These are phyloP conservation scores for Rhinogobio ventralis DNA, from an alignment of 2,797 vertebrate species.

Conservation along the genomic window DNA sequence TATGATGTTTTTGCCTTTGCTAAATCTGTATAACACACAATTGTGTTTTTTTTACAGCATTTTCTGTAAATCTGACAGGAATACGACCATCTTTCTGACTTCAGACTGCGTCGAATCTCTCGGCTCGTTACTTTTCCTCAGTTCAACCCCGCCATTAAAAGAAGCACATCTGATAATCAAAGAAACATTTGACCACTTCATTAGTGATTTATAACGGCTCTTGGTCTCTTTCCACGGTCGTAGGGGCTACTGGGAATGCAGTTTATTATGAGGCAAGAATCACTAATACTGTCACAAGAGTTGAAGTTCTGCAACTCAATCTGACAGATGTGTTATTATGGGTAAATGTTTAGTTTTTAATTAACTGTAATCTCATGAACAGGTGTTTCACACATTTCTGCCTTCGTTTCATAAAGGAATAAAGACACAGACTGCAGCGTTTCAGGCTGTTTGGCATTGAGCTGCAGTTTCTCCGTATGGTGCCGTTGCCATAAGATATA, in stretches of 20 bases:
- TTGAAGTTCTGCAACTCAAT: neutral
- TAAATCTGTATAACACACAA: neutral
- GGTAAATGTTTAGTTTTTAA: conserved; percentile 4
- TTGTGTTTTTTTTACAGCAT: neutral
- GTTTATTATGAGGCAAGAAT: too few species aligned
- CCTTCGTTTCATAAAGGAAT: too few species aligned
- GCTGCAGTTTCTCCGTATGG: conserved; percentile 17
- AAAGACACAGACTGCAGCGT: neutral
- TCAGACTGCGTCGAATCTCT: conserved; percentile 33
- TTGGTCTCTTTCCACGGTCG: neutral
- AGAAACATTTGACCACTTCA: neutral
- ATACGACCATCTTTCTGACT: too few species aligned
- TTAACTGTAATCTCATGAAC: neutral
- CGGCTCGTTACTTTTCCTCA: conserved; percentile 55
- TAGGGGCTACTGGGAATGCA: neutral
- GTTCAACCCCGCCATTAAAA: conserved; percentile 23
- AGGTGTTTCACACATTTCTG: neutral
- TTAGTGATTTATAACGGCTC: neutral
- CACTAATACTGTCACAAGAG: too few species aligned
- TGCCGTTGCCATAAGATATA: neutral
- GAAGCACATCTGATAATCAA: neutral
- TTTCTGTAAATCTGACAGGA: neutral
- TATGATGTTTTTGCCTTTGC: neutral
- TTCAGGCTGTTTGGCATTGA: neutral
- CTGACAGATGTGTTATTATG: neutral